Conservation (phyloP, 2,797 vertebrate genomes). For the Cryptoprocta ferox region DNA sequence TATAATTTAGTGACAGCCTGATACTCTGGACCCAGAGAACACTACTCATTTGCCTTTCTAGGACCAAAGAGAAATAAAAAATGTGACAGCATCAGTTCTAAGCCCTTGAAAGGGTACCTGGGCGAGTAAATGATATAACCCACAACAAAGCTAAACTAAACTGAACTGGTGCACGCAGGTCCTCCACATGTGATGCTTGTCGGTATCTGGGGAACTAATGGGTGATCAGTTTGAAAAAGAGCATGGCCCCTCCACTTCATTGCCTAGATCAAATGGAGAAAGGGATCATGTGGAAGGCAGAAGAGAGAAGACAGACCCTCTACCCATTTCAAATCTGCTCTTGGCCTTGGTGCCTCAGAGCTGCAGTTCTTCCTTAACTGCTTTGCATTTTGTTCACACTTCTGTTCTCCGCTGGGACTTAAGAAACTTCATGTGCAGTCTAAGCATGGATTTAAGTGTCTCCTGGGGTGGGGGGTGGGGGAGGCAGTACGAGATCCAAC, state of each 20-base stretch:
- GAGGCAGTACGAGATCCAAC: neutral
- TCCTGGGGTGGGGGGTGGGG: neutral
- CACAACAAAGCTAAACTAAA: neutral
- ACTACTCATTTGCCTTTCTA: neutral
- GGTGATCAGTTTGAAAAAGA: neutral
- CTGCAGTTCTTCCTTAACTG: neutral
- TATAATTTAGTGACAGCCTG: neutral
- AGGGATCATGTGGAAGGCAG: neutral
- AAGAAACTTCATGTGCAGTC: conserved; percentile 17
- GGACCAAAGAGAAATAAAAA: neutral
- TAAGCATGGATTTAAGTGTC: conserved; percentile 11
- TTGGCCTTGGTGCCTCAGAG: neutral
- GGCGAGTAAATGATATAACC: neutral
- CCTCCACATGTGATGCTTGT: neutral
- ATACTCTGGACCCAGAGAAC: neutral
- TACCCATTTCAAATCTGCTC: neutral
- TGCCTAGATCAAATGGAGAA: neutral
- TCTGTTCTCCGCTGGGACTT: neutral
- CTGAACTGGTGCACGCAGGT: neutral
- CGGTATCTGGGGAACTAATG: neutral
- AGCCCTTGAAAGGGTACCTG: neutral
- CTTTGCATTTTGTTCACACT: conserved; percentile 32
- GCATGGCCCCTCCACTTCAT: neutral
- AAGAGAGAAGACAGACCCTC: neutral
- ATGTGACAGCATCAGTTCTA: neutral